A percentile compares a stretch with the other conserved stretches of the same genome.
phyloP scores from a whole-genome alignment of 2,113 vertebrate species.

The Echinops telfairi region DNA sequence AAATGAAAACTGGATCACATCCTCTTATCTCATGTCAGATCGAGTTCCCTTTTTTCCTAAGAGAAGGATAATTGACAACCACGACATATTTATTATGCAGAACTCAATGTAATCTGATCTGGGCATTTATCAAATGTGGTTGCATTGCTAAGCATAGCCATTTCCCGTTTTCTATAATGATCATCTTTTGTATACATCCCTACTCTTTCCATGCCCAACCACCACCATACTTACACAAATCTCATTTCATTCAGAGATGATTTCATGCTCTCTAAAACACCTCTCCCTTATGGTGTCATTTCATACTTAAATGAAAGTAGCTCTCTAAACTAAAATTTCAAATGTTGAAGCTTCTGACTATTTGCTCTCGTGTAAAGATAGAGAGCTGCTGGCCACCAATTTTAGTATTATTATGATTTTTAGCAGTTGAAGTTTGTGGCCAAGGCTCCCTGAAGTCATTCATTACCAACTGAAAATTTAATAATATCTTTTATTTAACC shows the following conservation, averaged over 20 bases:
- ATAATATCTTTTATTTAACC: conserved; percentile 62
- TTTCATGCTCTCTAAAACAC: neutral
- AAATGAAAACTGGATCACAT: neutral
- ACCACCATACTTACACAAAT: neutral
- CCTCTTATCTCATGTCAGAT: neutral
- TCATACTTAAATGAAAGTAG: neutral
- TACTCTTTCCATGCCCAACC: neutral
- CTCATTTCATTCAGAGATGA: neutral
- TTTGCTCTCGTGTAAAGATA: neutral
- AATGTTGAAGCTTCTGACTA: neutral
- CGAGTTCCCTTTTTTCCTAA: neutral
- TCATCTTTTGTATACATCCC: neutral
- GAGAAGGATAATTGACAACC: neutral
- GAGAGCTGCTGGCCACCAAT: neutral
- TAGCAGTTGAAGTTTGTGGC: conserved; percentile 16
- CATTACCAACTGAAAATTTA: conserved; percentile 36
- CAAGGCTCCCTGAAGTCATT: neutral
- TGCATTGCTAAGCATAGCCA: neutral
- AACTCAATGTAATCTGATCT: neutral
- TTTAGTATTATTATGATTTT: neutral
- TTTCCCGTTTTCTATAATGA: neutral
- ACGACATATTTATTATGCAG: neutral
- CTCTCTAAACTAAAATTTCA: conserved; percentile 7
- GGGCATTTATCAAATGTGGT: neutral
- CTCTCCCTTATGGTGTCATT: neutral